Percentiles rank a stretch among this genome's conserved stretches.
Evolutionary conservation across 1,140 invertebrate species (phyloP).

Genomic region (Pseudomyrmex gracilis): DNA sequence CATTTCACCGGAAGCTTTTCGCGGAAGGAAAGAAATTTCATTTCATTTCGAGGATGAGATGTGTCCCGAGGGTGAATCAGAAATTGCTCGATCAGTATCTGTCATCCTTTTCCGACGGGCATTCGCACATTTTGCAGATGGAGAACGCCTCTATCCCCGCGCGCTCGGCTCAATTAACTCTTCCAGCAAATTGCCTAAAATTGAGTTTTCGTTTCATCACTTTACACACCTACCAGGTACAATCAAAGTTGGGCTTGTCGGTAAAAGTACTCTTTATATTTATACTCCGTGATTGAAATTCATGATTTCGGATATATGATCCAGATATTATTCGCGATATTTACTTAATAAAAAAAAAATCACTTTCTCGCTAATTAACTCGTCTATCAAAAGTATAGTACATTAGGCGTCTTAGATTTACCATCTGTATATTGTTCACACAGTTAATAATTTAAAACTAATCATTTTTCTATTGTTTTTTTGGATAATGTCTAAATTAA

Average conservation of each 20-base stretch:
- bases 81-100: slow-evolving; percentile 68
- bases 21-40: slow-evolving; percentile 59
- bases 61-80: slow-evolving; percentile 39
- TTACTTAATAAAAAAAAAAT: neutral
- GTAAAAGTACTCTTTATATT: slow-evolving; percentile 10
- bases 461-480: no score
- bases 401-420: neutral
- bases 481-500: no score
- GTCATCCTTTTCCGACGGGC: slow-evolving; percentile 64
- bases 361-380: neutral
- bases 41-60: slow-evolving; percentile 7
- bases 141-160: slow-evolving; percentile 17
- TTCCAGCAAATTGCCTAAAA: slow-evolving; percentile 66
- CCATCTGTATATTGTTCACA: no score
- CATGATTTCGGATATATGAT: neutral
- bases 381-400: neutral
- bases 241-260: slow-evolving; percentile 22
- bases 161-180: slow-evolving; percentile 64
- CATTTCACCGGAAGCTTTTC: neutral
- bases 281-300: slow-evolving; percentile 19
- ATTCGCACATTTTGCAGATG: slow-evolving; percentile 10
- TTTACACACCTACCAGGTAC: neutral
- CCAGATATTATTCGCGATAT: neutral
- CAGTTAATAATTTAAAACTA: no score
- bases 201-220: slow-evolving; percentile 63